phyloP scores from a whole-genome alignment of 92 coral and sea anemone species.

The Umimayanthus chanpuru region DNA sequence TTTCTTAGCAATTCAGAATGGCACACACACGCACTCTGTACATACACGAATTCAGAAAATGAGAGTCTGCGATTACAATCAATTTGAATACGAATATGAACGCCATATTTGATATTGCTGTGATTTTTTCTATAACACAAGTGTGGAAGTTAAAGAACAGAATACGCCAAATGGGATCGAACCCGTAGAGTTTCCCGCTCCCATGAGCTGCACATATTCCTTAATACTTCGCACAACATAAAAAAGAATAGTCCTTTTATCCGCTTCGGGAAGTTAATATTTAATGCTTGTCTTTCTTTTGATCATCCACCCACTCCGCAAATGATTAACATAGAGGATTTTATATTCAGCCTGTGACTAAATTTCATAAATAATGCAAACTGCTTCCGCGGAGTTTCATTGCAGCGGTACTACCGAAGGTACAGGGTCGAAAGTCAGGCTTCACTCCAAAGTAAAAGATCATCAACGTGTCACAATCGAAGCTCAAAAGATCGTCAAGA shows the following conservation, averaged over 20 bases:
- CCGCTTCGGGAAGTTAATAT: conserved; percentile 74
- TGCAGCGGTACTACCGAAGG: conserved; percentile 37
- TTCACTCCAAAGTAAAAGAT: neutral
- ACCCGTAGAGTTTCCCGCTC: neutral
- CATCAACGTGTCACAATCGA: neutral
- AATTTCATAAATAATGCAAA: conserved; percentile 92
- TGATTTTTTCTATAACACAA: neutral
- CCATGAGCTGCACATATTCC: neutral
- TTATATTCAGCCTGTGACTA: conserved; percentile 73
- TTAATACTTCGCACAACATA: conserved; percentile 38
- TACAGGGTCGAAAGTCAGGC: neutral
- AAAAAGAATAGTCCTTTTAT: conserved; percentile 61
- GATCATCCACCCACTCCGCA: conserved; percentile 73
- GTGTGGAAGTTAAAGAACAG: neutral
- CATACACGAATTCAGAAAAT: neutral
- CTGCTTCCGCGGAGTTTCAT: conserved; percentile 39
- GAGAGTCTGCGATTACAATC: neutral
- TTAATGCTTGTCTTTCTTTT: conserved; percentile 71
- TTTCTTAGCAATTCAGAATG: neutral
- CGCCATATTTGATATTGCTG: conserved; percentile 11
- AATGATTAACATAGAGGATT: conserved; percentile 84
- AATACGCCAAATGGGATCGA: neutral
- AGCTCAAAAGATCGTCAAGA: neutral
- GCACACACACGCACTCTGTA: neutral
- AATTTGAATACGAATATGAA: neutral